phyloP scores from a whole-genome alignment of 1,140 invertebrate genomes.

The Latrodectus geometricus region DNA sequence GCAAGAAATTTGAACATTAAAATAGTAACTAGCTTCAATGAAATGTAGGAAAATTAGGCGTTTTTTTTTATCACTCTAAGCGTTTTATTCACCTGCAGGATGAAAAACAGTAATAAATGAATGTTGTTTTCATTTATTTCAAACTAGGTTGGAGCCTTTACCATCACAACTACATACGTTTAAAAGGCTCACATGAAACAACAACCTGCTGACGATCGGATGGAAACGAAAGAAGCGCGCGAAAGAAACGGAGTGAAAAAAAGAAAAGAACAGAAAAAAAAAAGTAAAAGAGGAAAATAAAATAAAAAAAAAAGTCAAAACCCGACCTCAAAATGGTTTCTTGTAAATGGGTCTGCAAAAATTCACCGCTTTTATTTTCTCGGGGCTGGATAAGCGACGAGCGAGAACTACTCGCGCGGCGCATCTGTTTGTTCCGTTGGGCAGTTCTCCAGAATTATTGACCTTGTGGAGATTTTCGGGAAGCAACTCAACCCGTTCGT shows the following conservation, averaged over 20 bases:
- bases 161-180: background rate
- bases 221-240: too few relatives aligned
- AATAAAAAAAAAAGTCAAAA: constrained; percentile 24
- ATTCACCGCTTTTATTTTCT: constrained; percentile 50
- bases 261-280: background rate
- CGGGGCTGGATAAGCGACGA: constrained; percentile 2
- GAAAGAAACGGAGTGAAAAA: background rate
- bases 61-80: too few relatives aligned
- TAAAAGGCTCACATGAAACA: background rate
- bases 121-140: constrained; percentile 21
- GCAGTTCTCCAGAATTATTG: constrained; percentile 39
- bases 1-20: too few relatives aligned
- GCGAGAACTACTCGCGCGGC: background rate
- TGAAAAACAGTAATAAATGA: background rate
- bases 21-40: too few relatives aligned
- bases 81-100: too few relatives aligned
- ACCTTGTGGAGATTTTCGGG: constrained; percentile 32
- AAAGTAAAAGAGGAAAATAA: constrained; percentile 6
- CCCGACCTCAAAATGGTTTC: constrained; percentile 39
- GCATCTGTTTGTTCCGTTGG: background rate
- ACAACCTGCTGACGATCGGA: constrained; percentile 1
- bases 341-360: constrained; percentile 44
- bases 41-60: too few relatives aligned
- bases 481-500: constrained; percentile 50
- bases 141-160: constrained; percentile 12